These are phyloP conservation scores for Agrochola litura DNA, from an alignment of 2,888 invertebrate genomes.

Conservation along the genomic window DNA sequence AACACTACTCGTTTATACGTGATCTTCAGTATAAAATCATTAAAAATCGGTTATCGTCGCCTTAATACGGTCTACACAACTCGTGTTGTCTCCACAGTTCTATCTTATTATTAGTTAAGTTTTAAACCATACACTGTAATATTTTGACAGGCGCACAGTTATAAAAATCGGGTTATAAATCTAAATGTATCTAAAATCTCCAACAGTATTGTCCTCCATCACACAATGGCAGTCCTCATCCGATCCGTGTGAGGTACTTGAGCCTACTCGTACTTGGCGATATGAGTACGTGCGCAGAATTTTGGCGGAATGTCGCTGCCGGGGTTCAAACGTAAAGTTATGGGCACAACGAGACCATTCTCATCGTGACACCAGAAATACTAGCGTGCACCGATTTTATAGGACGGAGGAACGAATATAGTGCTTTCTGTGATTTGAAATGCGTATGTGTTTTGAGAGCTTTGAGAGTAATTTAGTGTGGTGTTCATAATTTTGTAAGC, in stretches of 20 bases:
- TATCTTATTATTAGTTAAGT: too few species aligned
- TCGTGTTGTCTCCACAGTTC: too few species aligned
- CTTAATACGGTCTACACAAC: too few species aligned
- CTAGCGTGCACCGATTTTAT: slow-evolving; percentile 33
- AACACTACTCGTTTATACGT: too few species aligned
- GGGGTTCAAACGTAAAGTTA: slow-evolving; percentile 64
- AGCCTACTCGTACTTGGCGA: slow-evolving; percentile 67
- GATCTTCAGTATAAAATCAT: too few species aligned
- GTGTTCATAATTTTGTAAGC: slow-evolving; percentile 16
- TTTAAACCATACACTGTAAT: too few species aligned
- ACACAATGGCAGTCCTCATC: slow-evolving; percentile 55
- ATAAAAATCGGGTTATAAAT: slow-evolving; percentile 4
- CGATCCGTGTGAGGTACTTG: slow-evolving; percentile 56
- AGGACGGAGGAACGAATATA: slow-evolving; percentile 45
- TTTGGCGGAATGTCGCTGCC: slow-evolving; percentile 60
- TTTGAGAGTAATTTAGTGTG: slow-evolving; percentile 1
- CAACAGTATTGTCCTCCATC: slow-evolving; percentile 32
- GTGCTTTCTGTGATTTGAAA: slow-evolving; percentile 28
- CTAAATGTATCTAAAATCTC: slow-evolving; percentile 47
- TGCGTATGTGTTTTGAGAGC: slow-evolving; percentile 11
- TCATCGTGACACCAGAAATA: slow-evolving; percentile 32
- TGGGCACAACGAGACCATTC: slow-evolving; percentile 63
- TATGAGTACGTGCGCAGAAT: slow-evolving; percentile 72
- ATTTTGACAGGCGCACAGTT: too few species aligned
- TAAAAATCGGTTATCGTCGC: too few species aligned